A percentile compares a stretch with the other conserved stretches of the same genome.
These are phyloP conservation scores for Lagodon rhomboides DNA, from an alignment of 2,797 vertebrate species.

Conservation along the genomic window DNA sequence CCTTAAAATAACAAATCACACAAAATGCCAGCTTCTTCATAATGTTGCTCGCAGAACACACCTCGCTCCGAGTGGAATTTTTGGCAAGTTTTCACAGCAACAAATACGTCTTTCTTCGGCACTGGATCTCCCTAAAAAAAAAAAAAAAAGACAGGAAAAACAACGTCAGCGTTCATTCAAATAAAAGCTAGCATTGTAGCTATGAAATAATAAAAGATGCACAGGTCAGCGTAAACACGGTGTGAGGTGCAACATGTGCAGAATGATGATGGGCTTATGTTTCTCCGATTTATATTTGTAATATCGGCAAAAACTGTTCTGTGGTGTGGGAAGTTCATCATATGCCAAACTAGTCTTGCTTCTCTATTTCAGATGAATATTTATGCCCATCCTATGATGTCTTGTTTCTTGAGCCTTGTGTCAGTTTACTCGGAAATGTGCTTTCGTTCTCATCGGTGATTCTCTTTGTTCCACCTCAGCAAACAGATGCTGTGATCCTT, in stretches of 20 bases:
- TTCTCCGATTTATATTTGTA: no score
- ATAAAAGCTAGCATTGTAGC: neutral
- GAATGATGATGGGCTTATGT: neutral
- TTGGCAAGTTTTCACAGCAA: conserved; percentile 83
- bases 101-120: conserved; percentile 72
- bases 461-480: neutral
- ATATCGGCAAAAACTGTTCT: no score
- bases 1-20: no score
- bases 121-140: conserved; percentile 70
- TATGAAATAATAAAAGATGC: neutral
- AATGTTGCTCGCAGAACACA: conserved; percentile 22
- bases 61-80: conserved; percentile 79
- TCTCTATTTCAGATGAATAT: no score
- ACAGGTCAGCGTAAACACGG: neutral
- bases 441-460: neutral
- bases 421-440: neutral
- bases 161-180: neutral
- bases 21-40: no score
- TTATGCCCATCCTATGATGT: no score
- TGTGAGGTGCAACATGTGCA: neutral
- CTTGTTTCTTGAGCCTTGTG: neutral
- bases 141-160: conserved; percentile 13
- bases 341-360: no score
- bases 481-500: neutral
- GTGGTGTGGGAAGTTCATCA: no score